Base-by-base conservation (phyloP, 2,888 invertebrate species). In the Electrophaes corylata region DNA sequence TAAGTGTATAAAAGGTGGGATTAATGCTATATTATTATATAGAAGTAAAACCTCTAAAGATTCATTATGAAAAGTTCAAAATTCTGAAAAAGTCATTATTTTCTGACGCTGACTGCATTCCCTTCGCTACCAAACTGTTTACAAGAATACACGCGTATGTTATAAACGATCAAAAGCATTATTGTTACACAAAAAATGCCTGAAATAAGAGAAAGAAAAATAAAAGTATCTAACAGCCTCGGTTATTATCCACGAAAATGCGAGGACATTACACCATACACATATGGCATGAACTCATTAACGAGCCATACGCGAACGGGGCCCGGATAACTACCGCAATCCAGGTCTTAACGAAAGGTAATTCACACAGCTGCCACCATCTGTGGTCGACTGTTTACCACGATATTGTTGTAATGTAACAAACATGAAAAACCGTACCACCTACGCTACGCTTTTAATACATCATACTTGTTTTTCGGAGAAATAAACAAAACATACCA, bases 321-420 rank as follows among this genome's bases (percentile, higher is more conserved):
- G 64, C 73, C 69, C 68, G 77, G 71, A 79, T 78, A 78, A 79
- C 76, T 76, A 76, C 75, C 75, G 74, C 81, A 80, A 84, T 84
- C 82, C 85, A 83, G 84, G 86, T 86, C 83, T 83, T 83, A 84
- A 77, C 83, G 75, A 75, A 83, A 81, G 82, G 82, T 79, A 84
- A 86, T 86, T 86, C 79, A 80, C 73, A n/a, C 81, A 79, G 76
- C 74, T 76, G 78, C 71, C 68, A 61, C 72, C 76, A 75, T 79
- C 76, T 79, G 78, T 72, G 78, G 76, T 65, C 65, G 65, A 64
- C 58, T 66, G 65, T 69, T 62, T 59, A 55, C 70, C 63, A 54
- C 58, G 65, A 65, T 71, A 71, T 66, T 64, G 65, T 64, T 65
- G 68, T 71, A 69, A 67, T 69, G 62, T 53, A 62, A 56, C 67